Evolutionary conservation across 2,797 vertebrate genomes (phyloP).

Genomic region (Pachyuromys duprasi): DNA sequence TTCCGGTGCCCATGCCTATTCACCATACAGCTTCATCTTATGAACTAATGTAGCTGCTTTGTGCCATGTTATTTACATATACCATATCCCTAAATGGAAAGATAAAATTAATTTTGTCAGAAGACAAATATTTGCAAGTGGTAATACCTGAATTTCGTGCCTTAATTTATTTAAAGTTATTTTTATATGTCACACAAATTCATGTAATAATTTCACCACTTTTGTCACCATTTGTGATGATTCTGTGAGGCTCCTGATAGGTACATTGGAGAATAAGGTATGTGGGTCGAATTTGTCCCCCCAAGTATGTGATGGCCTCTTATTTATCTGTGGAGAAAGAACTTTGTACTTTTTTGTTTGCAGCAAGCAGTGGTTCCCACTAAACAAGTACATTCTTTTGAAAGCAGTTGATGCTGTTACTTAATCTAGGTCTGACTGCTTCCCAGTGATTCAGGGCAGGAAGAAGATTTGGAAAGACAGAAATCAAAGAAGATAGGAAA

Average conservation of each 20-base stretch:
- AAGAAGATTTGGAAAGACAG: neutral
- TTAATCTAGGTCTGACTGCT: neutral
- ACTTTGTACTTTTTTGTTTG: neutral
- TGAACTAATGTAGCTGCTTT: neutral
- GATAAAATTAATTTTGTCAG: neutral
- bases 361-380: neutral
- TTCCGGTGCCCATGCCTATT: neutral
- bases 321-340: neutral
- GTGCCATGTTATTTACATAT: neutral
- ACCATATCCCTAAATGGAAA: neutral
- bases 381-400: neutral
- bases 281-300: neutral
- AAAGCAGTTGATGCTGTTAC: constrained; percentile 13
- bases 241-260: neutral
- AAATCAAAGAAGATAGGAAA: neutral
- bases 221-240: neutral
- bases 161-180: neutral
- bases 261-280: neutral
- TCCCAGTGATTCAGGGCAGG: neutral
- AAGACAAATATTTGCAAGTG: neutral
- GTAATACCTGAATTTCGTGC: neutral
- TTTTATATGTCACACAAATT: neutral
- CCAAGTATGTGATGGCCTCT: neutral
- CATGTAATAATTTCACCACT: neutral
- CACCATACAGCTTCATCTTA: neutral